These are phyloP conservation scores for Vicugna pacos DNA, from an alignment of 2,113 vertebrate species.

Conservation along the genomic window DNA sequence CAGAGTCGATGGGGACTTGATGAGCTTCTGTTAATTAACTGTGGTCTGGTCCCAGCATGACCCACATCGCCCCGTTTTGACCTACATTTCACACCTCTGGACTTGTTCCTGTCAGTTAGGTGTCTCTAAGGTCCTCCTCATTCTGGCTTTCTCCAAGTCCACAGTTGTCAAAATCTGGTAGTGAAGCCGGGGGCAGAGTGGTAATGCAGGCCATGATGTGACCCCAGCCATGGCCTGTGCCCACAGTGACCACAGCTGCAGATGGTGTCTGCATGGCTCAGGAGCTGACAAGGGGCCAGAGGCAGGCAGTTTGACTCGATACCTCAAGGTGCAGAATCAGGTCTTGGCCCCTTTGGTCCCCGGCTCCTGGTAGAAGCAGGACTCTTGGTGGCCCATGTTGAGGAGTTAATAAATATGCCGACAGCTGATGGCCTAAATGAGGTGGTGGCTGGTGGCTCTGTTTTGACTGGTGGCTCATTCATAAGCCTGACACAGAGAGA, in stretches of 20 bases:
- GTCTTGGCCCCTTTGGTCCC: neutral
- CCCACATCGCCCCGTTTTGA: neutral
- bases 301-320: neutral
- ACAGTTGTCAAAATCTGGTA: neutral
- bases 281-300: neutral
- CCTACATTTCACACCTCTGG: neutral
- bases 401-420: neutral
- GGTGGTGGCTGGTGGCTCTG: neutral
- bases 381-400: neutral
- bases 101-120: neutral
- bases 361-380: neutral
- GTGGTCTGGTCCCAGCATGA: neutral
- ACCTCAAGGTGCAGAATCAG: neutral
- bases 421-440: neutral
- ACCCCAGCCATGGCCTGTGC: rapidly evolving
- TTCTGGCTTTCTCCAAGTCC: neutral
- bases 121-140: neutral
- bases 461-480: constrained; percentile 51
- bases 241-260: neutral
- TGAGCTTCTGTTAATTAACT: neutral
- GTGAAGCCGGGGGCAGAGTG: neutral
- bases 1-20: neutral
- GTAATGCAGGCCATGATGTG: no score
- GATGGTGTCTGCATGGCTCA: neutral
- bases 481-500: constrained; percentile 14